phyloP scores from a whole-genome alignment of 2,888 invertebrate genomes.

The Ichneumoninae sp. region DNA sequence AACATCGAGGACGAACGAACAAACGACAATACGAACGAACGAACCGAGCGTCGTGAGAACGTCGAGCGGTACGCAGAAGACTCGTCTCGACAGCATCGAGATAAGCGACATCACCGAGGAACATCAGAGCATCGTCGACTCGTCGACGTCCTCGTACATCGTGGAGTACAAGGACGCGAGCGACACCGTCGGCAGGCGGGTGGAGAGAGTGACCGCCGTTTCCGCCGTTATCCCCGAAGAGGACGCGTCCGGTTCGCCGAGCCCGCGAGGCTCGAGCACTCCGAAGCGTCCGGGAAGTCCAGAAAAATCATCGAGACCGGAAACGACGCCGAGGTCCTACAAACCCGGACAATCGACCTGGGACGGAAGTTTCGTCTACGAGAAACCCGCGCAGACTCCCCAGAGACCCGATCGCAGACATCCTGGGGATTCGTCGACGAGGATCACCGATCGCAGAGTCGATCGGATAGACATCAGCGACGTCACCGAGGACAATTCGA shows the following conservation, averaged over 20 bases:
- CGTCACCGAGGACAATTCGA: conserved; percentile 78
- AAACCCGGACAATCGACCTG: conserved; percentile 83
- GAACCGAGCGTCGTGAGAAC: conserved; percentile 72
- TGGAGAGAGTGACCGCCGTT: conserved; percentile 76
- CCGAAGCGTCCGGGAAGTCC: conserved; percentile 65
- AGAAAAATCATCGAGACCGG: conserved; percentile 48
- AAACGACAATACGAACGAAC: conserved; percentile 62
- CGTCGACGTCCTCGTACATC: conserved; percentile 88
- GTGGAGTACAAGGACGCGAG: conserved; percentile 84
- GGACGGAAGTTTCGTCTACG: conserved; percentile 87
- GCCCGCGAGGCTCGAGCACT: conserved; percentile 61
- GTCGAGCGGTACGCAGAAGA: conserved; percentile 70
- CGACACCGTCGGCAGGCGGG: conserved; percentile 67
- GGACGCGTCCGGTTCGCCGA: conserved; percentile 59
- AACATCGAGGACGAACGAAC: conserved; percentile 72
- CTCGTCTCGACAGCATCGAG: conserved; percentile 70
- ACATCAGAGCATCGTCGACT: conserved; percentile 85
- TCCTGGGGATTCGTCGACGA: conserved; percentile 54
- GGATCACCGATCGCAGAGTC: conserved; percentile 62
- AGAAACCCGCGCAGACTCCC: conserved; percentile 80
- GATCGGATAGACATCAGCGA: conserved; percentile 76
- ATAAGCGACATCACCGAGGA: conserved; percentile 83
- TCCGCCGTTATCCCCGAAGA: conserved; percentile 79
- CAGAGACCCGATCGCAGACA: conserved; percentile 60
- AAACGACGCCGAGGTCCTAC: conserved; percentile 56